phyloP scores from a whole-genome alignment of 1,140 invertebrate species.

The Drosophila pectinifera region DNA sequence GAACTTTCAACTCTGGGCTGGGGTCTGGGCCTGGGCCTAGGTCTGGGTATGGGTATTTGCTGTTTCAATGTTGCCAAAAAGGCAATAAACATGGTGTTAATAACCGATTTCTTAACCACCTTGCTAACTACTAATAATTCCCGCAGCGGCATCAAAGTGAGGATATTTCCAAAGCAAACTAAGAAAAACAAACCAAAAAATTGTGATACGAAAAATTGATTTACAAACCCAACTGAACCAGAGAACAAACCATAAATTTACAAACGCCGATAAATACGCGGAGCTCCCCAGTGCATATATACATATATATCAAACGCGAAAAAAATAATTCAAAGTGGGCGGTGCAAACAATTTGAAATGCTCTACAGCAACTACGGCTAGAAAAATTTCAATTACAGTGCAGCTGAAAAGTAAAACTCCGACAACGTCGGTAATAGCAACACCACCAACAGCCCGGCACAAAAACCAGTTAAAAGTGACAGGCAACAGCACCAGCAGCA shows the following conservation, averaged over 20 bases:
- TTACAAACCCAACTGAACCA: conserved; percentile 37
- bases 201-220: conserved; percentile 50
- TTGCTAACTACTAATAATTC: conserved; percentile 1
- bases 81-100: conserved; percentile 38
- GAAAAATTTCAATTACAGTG: conserved; percentile 79
- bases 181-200: conserved; percentile 42
- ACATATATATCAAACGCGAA: conserved; percentile 29
- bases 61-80: conserved; percentile 19
- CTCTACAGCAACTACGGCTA: conserved; percentile 50
- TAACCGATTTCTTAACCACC: conserved; percentile 24
- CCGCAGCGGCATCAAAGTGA: conserved; percentile 30
- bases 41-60: conserved; percentile 24
- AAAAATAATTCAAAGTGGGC: conserved; percentile 56
- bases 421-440: conserved; percentile 38
- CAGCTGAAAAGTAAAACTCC: conserved; percentile 71
- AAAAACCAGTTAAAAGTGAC: conserved; percentile 81
- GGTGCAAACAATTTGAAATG: conserved; percentile 66
- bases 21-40: conserved; percentile 8
- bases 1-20: conserved; percentile 43
- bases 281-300: conserved; percentile 28
- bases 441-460: conserved; percentile 29
- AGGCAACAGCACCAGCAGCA: conserved; percentile 45
- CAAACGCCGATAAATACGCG: conserved; percentile 17
- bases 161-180: conserved; percentile 24
- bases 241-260: conserved; percentile 31